Conservation (phyloP, 2,797 vertebrate species). For the Lateolabrax maculatus region DNA sequence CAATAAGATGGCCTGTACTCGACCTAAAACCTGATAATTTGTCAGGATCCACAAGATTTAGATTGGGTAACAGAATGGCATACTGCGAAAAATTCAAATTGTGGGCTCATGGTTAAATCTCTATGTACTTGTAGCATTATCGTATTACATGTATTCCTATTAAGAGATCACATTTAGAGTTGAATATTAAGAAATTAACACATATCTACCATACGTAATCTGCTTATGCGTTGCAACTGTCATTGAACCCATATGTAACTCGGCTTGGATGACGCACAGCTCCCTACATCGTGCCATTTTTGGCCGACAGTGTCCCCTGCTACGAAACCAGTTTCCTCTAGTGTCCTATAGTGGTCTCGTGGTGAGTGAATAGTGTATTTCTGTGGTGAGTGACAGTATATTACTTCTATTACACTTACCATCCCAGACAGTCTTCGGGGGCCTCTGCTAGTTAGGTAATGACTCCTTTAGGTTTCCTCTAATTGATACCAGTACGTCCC, state of each 20-base stretch:
- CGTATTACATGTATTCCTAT: conserved; percentile 7
- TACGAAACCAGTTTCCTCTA: conserved; percentile 76
- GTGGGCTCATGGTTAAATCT: background rate
- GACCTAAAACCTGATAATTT: conserved; percentile 51
- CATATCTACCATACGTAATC: conserved; percentile 33
- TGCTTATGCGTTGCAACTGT: conserved; percentile 41
- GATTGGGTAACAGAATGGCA: conserved; percentile 12
- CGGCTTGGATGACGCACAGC: conserved; percentile 63
- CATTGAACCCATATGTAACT: conserved; percentile 61
- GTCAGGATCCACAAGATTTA: conserved; percentile 31
- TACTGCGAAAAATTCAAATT: conserved; percentile 2
- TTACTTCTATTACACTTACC: conserved; percentile 80
- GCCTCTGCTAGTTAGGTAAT: conserved; percentile 79
- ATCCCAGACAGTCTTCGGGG: conserved; percentile 76
- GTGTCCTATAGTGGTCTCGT: conserved; percentile 79
- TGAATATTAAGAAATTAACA: conserved; percentile 20
- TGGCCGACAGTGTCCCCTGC: conserved; percentile 64
- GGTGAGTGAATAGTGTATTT: conserved; percentile 78
- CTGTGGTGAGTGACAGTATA: conserved; percentile 83
- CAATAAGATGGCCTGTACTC: conserved; percentile 24
- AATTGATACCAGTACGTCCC: conserved; percentile 81
- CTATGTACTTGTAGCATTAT: background rate
- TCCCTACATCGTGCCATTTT: conserved; percentile 63
- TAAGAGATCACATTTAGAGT: conserved; percentile 9
- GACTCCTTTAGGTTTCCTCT: conserved; percentile 81